Evolutionary conservation across 2,888 invertebrate species (phyloP), one percentile per base, ranked within the genome.

Genomic region (Hirudinaria manillensis): DNA sequence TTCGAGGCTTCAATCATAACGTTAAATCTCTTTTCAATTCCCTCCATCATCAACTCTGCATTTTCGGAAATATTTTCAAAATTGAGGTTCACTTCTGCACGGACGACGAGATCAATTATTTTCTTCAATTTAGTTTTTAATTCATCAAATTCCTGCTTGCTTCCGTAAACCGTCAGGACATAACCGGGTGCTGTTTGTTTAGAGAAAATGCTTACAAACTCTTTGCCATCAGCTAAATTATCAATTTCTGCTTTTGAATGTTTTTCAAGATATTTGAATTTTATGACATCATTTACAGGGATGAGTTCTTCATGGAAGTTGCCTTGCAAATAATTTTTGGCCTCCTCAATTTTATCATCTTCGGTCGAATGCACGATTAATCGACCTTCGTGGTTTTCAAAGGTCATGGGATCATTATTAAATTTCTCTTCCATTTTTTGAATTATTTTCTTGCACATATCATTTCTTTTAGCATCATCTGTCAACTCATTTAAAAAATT

Each of bases 261-360:
- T 10, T 1, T 61, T 27, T 7, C 29, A 7, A 61, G 13, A 61
- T 27, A 61, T 61, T 19, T 29, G n/a, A 61, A 61, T 61, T 29
- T 61, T 61, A 6, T 29, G 3, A 19, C 24, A 27, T 61, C 61
- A 27, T 61, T 16, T 4, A 61, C 24, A 7, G 24, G 24, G 10
- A 61, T 29, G n/a, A 61, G n/a, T 61, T 29, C 29, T 27, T n/a
- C 7, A 29, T 61, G 61, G 29, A 61, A 13, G 29, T 61, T 61
- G 29, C 13, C n/a, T 61, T 61, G 61, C 13, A 61, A 24, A 61
- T 61, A 61, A 61, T 61, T 29, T 61, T 61, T 45, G 45, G 45
- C 45, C 45, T 45, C 45, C 45, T 45, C 13, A 45, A 45, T 3
- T 45, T 45, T 45, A 16, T 45, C 10, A 45, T 10, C 45, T 6